Base-by-base conservation (phyloP, 2,888 invertebrate species). In the Drosophila meridionalis region DNA sequence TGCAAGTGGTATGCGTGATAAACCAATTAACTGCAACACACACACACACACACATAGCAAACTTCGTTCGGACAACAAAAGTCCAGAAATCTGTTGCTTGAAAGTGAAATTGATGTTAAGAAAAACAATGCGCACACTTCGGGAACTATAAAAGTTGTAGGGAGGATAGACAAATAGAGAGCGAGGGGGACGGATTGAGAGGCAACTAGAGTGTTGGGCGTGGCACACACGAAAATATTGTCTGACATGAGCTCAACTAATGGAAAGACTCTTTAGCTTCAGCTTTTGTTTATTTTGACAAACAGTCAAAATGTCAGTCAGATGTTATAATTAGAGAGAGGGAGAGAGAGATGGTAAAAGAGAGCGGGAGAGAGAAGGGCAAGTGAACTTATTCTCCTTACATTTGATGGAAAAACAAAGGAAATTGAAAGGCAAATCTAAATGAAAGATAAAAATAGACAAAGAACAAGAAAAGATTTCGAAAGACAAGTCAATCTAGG, bases 1-100 rank as follows among this genome's bases (percentile, higher is more conserved):
- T 88, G 89, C 83, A 78, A 69, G 73, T 78, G 72, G 76, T 76
- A 69, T 89, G 90, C 90, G 88, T 89, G 85, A 86, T 86, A 86
- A 86, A 89, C 85, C 90, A 86, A 86, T 86, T 86, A 86, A 89
- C 64, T 68, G 75, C 69, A 71, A 30, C 55, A 64, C 52, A 73
- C 38, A 48, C 30, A 59, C 47, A 14, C n/a, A 47, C 36, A 36
- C 40, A n/a, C 2, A 36, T 3, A 57, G 34, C 60, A n/a, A 63
- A 50, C 77, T 53, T 43, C 56, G 61, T 43, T 68, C 30, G 45
- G 40, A 34, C 53, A 55, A 34, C 53, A 34, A 36, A 42, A 58
- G 52, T 64, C 58, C 73, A 74, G 38, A 68, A 79, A 79, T 77
- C 38, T 57, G 40, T 58, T 63, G 61, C 43, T 36, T 53, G 55